Percentiles rank a stretch among this genome's conserved stretches.
Conservation (phyloP, 2,888 invertebrate species). For the Salticus scenicus region DNA sequence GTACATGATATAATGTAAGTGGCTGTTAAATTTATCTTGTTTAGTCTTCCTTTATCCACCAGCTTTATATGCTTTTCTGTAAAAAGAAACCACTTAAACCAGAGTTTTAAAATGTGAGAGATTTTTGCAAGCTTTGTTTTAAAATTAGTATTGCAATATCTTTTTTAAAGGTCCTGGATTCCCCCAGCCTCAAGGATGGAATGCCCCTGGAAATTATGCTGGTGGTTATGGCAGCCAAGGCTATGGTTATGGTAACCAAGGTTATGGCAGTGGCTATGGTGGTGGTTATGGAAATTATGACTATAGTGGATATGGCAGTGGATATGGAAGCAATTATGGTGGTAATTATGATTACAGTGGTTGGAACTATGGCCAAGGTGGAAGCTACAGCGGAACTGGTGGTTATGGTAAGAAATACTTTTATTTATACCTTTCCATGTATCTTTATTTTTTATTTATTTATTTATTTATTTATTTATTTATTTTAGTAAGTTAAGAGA, state of each 20-base stretch:
- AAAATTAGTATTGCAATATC: too few species aligned
- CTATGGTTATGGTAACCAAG: slow-evolving; percentile 67
- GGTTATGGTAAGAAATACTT: slow-evolving; percentile 44
- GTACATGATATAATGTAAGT: too few species aligned
- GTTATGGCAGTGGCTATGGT: slow-evolving; percentile 73
- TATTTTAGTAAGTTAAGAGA: too few species aligned
- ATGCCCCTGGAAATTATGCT: slow-evolving; percentile 44
- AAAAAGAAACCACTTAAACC: too few species aligned
- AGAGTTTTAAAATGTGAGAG: too few species aligned
- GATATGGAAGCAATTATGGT: slow-evolving; percentile 81
- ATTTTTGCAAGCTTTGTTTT: too few species aligned
- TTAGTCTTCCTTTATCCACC: too few species aligned
- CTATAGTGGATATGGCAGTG: slow-evolving; percentile 76
- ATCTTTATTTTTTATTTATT: too few species aligned
- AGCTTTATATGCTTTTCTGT: too few species aligned
- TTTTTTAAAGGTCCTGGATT: slow-evolving; percentile 63
- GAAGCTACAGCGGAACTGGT: slow-evolving; percentile 32
- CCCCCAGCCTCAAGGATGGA: slow-evolving; percentile 64
- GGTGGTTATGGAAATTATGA: slow-evolving; percentile 75
- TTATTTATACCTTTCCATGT: background rate
- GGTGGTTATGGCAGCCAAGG: slow-evolving; percentile 59
- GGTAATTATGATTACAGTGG: slow-evolving; percentile 79
- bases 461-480: too few species aligned
- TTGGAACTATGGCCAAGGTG: slow-evolving; percentile 76
- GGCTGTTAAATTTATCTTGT: too few species aligned